These are phyloP conservation scores for Drosophila helvetica DNA, from an alignment of 2,888 invertebrate genomes.

Conservation along the genomic window DNA sequence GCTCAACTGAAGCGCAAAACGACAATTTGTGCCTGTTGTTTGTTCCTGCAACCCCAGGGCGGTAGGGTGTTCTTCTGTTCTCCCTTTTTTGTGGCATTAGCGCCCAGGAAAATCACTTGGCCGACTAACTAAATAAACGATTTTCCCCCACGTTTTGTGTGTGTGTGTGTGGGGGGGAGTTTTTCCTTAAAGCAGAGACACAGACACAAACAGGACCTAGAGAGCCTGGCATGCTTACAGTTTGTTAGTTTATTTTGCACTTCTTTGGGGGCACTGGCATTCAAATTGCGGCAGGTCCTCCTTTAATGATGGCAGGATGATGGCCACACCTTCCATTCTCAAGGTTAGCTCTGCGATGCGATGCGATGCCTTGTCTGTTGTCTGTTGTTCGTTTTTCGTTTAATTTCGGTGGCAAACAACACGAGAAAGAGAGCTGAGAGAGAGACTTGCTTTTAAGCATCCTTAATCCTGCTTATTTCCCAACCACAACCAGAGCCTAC, in stretches of 20 bases:
- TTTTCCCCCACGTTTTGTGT: slow-evolving; percentile 11
- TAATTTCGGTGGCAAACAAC: slow-evolving; percentile 21
- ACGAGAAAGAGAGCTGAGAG: slow-evolving; percentile 61
- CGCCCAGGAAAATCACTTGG: slow-evolving; percentile 50
- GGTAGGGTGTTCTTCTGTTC: slow-evolving; percentile 8
- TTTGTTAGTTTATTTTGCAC: slow-evolving; percentile 58
- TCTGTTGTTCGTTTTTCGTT: slow-evolving; percentile 6
- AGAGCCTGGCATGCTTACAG: slow-evolving; percentile 55
- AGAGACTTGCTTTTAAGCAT: slow-evolving; percentile 67
- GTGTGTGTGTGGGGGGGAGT: too few relatives aligned
- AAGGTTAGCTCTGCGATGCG: slow-evolving; percentile 12
- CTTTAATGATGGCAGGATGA: too few relatives aligned
- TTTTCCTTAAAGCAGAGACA: slow-evolving; percentile 28
- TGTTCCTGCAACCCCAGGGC: slow-evolving; percentile 41
- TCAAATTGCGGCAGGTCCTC: slow-evolving; percentile 13
- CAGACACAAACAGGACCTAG: slow-evolving; percentile 36
- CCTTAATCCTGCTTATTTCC: slow-evolving; percentile 75
- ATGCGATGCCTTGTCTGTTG: too few relatives aligned
- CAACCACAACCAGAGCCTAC: slow-evolving; percentile 27
- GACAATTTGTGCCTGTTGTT: slow-evolving; percentile 72
- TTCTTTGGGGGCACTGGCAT: slow-evolving; percentile 16
- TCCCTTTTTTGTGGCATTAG: slow-evolving; percentile 51
- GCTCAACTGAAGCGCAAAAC: slow-evolving; percentile 76
- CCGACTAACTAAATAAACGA: slow-evolving; percentile 45
- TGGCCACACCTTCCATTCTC: neutral